Evolutionary conservation across 2,113 vertebrate genomes (phyloP).

Genomic region (Eupsittula cactorum): DNA sequence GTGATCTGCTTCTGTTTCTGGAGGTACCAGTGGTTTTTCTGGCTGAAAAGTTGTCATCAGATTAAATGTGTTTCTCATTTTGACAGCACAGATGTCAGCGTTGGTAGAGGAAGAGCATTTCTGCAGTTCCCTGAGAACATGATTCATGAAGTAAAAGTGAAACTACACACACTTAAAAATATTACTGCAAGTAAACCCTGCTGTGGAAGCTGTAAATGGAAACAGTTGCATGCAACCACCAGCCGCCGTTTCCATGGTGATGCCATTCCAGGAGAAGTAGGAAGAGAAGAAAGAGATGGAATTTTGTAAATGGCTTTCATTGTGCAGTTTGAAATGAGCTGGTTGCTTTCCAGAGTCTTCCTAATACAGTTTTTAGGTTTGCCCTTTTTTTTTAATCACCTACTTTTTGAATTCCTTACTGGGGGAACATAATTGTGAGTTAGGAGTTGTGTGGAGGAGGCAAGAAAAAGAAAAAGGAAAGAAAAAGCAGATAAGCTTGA

Average conservation of each 20-base stretch:
- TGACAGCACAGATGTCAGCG: background rate
- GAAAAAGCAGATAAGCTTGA: background rate
- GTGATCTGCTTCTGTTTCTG: background rate
- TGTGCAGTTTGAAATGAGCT: background rate
- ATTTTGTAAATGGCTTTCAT: background rate
- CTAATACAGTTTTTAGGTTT: background rate
- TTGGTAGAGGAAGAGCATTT: background rate
- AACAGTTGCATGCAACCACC: background rate
- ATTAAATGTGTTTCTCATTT: background rate
- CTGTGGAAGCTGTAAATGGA: background rate
- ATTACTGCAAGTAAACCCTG: background rate
- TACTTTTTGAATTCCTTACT: background rate
- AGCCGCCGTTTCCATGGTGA: background rate
- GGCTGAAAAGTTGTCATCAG: background rate
- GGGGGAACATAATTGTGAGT: background rate
- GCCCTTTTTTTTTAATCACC: background rate
- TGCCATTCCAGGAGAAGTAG: accelerated
- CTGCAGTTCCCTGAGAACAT: background rate
- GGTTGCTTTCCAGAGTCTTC: background rate
- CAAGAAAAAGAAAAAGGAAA: background rate
- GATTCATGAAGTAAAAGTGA: background rate
- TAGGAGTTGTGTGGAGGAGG: background rate
- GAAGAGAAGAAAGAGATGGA: background rate
- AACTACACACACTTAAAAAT: background rate
- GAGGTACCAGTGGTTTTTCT: background rate